These are phyloP conservation scores for Nothoprocta pentlandii DNA, from an alignment of 2,113 vertebrate genomes.

Conservation along the genomic window DNA sequence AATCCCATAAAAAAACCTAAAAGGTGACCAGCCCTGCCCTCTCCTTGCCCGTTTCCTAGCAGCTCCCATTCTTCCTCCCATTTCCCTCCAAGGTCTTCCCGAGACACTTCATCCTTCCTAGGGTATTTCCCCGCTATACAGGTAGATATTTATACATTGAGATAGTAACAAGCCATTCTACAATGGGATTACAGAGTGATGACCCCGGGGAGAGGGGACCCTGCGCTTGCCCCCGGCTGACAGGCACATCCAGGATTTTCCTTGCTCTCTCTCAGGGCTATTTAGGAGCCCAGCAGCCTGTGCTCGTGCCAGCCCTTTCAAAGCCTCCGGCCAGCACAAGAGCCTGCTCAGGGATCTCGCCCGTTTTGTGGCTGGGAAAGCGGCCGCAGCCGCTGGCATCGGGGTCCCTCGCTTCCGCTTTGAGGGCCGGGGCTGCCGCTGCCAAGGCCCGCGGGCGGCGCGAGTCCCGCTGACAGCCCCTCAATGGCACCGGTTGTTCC, in stretches of 20 bases:
- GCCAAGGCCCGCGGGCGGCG: background rate
- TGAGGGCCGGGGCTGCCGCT: background rate
- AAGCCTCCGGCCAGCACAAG: background rate
- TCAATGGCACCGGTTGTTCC: background rate
- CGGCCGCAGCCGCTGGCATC: fast-evolving
- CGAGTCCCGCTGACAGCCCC: background rate
- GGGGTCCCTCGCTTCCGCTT: background rate
- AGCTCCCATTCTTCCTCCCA: background rate
- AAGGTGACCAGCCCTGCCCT: background rate
- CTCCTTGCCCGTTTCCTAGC: background rate
- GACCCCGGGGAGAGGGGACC: background rate
- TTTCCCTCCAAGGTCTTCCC: background rate
- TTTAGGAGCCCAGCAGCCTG: background rate
- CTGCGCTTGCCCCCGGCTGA: fast-evolving
- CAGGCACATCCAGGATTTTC: background rate
- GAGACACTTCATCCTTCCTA: background rate
- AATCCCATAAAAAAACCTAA: background rate
- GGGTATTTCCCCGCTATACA: background rate
- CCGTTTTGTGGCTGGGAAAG: background rate
- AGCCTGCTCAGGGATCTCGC: fast-evolving
- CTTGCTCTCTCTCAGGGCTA: background rate
- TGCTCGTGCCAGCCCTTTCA: background rate
- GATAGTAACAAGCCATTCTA: background rate
- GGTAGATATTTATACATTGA: no score
- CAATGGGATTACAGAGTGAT: background rate